Percentiles rank a stretch among this genome's conserved stretches.
These are phyloP conservation scores for Barypeithes pellucidus DNA, from an alignment of 2,888 invertebrate genomes.

Conservation along the genomic window DNA sequence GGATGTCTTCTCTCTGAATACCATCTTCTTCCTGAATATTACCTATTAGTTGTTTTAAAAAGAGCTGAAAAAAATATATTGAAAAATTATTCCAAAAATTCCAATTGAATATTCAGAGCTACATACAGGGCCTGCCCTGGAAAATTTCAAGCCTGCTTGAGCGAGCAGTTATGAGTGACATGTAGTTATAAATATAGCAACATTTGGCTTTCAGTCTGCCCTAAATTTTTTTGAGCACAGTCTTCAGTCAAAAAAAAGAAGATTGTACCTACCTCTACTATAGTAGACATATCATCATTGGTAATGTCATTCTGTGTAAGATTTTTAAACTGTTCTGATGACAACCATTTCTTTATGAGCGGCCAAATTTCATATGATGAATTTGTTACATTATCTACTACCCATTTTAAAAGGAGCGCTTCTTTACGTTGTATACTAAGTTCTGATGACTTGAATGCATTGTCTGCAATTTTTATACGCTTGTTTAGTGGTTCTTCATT, in stretches of 20 bases:
- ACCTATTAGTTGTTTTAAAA: conserved; percentile 25
- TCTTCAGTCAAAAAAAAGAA: too few species aligned
- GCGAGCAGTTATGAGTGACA: too few species aligned
- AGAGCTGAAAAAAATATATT: conserved; percentile 40
- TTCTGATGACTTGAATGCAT: conserved; percentile 62
- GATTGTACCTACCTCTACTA: conserved; percentile 41
- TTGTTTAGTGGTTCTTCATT: conserved; percentile 62
- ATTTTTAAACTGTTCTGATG: conserved; percentile 60
- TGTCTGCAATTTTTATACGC: conserved; percentile 64
- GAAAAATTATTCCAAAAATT: too few species aligned
- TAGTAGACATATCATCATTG: conserved; percentile 57
- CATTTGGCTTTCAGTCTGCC: too few species aligned
- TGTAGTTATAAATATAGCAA: too few species aligned
- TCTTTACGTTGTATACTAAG: conserved; percentile 60
- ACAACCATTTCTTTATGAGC: conserved; percentile 60
- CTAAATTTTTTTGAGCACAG: too few species aligned
- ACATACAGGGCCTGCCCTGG: too few species aligned
- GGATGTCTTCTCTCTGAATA: conserved; percentile 17
- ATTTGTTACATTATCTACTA: conserved; percentile 44
- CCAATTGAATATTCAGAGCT: too few species aligned
- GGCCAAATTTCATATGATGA: conserved; percentile 55
- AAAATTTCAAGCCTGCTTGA: too few species aligned
- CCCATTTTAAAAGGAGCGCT: conserved; percentile 62
- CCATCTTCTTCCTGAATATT: neutral
- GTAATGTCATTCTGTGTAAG: conserved; percentile 61